These are phyloP conservation scores for Platyrinchus mystaceus DNA, from an alignment of 2,797 vertebrate species.

Conservation along the genomic window DNA sequence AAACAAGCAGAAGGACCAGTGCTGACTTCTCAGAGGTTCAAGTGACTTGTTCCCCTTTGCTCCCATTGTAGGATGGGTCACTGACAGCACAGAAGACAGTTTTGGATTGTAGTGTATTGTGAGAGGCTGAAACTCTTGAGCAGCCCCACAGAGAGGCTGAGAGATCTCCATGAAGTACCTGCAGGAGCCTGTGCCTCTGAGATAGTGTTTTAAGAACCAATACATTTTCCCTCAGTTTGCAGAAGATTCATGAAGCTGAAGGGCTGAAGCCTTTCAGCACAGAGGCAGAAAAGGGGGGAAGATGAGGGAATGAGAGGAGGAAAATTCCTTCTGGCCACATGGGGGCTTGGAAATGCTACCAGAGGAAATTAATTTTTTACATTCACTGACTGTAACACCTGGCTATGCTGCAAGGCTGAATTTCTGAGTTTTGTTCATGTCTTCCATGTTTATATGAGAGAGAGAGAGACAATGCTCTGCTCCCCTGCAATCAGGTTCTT, in stretches of 20 bases:
- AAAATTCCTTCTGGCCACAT: neutral
- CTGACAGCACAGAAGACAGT: neutral
- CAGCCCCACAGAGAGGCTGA: neutral
- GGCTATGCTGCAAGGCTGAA: neutral
- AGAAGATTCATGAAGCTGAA: neutral
- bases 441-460: neutral
- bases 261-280: neutral
- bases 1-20: neutral
- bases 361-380: neutral
- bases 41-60: neutral
- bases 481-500: neutral
- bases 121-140: neutral
- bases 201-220: neutral
- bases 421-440: neutral
- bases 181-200: neutral
- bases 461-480: neutral
- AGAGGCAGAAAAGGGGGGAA: neutral
- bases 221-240: neutral
- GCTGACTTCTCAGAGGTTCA: neutral
- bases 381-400: neutral
- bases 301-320: neutral
- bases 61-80: neutral
- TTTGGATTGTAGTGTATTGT: neutral
- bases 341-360: neutral
- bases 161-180: neutral